These are phyloP conservation scores for Incurvaria masculella DNA, from an alignment of 2,888 invertebrate genomes.

Conservation along the genomic window DNA sequence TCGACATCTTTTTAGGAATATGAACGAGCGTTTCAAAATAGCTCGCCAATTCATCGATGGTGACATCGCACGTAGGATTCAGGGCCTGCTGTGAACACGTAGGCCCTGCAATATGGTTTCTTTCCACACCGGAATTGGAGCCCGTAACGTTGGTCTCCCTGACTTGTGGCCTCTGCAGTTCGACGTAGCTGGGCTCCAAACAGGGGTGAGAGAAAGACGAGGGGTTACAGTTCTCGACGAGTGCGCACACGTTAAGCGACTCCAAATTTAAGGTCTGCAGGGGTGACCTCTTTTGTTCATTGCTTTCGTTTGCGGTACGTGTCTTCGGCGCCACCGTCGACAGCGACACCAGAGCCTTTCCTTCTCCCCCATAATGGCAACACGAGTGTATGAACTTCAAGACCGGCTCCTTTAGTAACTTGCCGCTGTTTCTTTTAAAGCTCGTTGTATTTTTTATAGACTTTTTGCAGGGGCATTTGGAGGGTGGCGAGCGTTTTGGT, in stretches of 20 bases:
- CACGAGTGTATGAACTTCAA: conserved; percentile 43
- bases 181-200: background rate
- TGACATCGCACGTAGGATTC: conserved; percentile 76
- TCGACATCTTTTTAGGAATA: conserved; percentile 97
- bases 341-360: background rate
- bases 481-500: background rate
- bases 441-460: conserved; percentile 21
- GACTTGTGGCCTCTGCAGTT: background rate
- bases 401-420: conserved; percentile 55
- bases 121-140: conserved; percentile 18
- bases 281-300: background rate
- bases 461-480: background rate
- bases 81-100: conserved; percentile 80
- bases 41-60: conserved; percentile 91
- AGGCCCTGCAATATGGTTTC: conserved; percentile 27
- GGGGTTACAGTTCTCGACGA: conserved; percentile 43
- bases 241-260: conserved; percentile 33
- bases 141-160: background rate
- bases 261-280: conserved; percentile 2
- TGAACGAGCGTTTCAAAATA: conserved; percentile 95
- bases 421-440: conserved; percentile 41
- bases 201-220: background rate
- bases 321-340: background rate
- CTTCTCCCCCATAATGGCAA: conserved; percentile 9
- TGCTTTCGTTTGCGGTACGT: background rate